Percentiles rank a stretch among this genome's conserved stretches.
Conservation (phyloP, 2,113 vertebrate species). For the Galbula dea region DNA sequence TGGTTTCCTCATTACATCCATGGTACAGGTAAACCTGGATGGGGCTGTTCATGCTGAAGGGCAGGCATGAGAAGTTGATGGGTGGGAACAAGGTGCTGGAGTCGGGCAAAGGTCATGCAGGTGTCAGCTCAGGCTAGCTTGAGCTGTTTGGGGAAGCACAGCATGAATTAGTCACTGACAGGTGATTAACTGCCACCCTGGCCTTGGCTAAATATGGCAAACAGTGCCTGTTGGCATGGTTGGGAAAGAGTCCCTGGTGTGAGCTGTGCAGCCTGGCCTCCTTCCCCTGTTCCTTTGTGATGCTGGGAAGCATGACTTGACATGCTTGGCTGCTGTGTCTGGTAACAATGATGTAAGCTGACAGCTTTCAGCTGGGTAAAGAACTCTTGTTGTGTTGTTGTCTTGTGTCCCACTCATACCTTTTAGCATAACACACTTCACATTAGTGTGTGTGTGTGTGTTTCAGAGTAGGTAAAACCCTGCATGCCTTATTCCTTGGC, state of each 20-base stretch:
- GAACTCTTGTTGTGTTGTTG: neutral
- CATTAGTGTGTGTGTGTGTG: neutral
- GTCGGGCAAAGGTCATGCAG: neutral
- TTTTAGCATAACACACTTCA: fast-evolving
- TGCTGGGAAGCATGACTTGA: neutral
- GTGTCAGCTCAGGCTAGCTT: neutral
- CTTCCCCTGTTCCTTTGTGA: neutral
- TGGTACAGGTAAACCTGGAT: neutral
- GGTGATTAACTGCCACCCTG: neutral
- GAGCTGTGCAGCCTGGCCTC: neutral
- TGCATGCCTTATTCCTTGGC: neutral
- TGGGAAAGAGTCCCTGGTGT: neutral
- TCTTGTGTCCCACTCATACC: neutral
- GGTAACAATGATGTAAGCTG: neutral
- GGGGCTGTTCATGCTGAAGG: neutral
- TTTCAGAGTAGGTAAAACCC: neutral
- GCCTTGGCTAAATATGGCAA: neutral
- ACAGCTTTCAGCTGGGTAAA: neutral
- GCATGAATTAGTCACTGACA: neutral
- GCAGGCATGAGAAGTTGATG: neutral
- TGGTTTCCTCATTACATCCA: neutral
- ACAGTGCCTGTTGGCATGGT: neutral
- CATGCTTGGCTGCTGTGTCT: neutral
- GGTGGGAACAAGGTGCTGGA: neutral
- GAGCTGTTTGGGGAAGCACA: neutral